Conservation (phyloP, 2,113 vertebrate genomes). For the Heptranchias perlo region DNA sequence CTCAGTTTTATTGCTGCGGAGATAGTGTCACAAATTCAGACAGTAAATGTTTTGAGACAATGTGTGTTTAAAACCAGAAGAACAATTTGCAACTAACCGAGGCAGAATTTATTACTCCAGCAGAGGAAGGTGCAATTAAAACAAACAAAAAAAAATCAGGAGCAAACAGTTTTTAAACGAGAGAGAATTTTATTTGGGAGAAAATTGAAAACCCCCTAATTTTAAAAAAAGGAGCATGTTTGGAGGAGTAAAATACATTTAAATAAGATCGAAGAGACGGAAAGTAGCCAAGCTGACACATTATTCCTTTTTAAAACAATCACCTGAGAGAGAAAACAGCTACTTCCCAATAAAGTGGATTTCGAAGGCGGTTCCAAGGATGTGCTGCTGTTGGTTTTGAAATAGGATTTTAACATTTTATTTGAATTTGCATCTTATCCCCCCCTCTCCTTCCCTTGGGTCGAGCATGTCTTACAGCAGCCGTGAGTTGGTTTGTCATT, state of each 20-base stretch:
- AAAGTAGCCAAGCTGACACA: neutral
- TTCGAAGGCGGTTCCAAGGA: neutral
- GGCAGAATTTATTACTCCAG: neutral
- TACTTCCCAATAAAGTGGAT: neutral
- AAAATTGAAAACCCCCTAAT: neutral
- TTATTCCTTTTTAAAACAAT: too few relatives aligned
- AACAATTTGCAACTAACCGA: neutral
- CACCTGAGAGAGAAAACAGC: neutral
- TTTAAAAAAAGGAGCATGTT: neutral
- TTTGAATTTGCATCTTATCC: constrained; percentile 50
- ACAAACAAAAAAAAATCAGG: neutral
- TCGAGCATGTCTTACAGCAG: constrained; percentile 67
- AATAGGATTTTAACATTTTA: constrained; percentile 40
- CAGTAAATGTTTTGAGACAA: neutral
- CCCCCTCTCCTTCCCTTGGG: constrained; percentile 49
- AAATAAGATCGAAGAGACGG: neutral
- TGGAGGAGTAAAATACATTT: neutral
- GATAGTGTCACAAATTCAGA: neutral
- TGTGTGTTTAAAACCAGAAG: neutral
- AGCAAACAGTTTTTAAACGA: neutral
- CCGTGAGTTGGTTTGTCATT: constrained; percentile 69
- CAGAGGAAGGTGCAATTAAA: neutral
- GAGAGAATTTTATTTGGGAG: neutral
- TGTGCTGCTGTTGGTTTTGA: neutral
- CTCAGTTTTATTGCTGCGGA: neutral